Percentiles rank a stretch among this genome's conserved stretches.
Conservation (phyloP, 2,113 vertebrate genomes). For the Laterallus jamaicensis region DNA sequence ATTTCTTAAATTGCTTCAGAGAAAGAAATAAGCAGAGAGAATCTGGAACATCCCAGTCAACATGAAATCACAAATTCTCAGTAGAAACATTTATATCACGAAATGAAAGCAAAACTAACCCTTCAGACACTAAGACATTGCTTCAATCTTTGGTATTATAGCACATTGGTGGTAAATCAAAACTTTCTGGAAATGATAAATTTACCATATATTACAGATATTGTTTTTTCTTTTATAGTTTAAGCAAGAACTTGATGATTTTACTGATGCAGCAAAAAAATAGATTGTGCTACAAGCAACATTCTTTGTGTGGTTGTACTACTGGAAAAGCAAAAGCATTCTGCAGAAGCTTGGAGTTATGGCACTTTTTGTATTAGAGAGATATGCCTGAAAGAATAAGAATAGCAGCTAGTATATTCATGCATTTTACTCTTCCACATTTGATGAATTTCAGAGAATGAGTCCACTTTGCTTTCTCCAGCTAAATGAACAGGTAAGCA, state of each 20-base stretch:
- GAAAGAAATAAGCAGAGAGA: neutral
- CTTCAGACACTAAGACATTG: neutral
- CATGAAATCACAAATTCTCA: neutral
- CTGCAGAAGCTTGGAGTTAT: neutral
- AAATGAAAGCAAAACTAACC: neutral
- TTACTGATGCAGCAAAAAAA: neutral
- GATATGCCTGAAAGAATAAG: neutral
- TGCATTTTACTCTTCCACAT: neutral
- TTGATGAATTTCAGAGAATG: neutral
- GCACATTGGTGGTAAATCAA: neutral
- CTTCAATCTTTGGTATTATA: neutral
- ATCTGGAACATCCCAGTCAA: neutral
- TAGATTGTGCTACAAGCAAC: neutral
- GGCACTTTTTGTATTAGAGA: neutral
- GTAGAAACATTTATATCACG: neutral
- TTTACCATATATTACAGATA: neutral
- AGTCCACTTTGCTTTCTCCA: neutral
- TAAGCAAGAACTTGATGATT: neutral
- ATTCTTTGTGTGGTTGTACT: neutral
- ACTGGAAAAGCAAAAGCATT: neutral
- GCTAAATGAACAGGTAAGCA: neutral
- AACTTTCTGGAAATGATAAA: neutral
- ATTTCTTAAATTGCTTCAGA: neutral
- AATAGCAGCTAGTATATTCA: neutral
- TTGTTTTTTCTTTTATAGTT: neutral